These are phyloP conservation scores for Aleiodes alternator DNA, from an alignment of 2,888 invertebrate genomes.

Conservation along the genomic window DNA sequence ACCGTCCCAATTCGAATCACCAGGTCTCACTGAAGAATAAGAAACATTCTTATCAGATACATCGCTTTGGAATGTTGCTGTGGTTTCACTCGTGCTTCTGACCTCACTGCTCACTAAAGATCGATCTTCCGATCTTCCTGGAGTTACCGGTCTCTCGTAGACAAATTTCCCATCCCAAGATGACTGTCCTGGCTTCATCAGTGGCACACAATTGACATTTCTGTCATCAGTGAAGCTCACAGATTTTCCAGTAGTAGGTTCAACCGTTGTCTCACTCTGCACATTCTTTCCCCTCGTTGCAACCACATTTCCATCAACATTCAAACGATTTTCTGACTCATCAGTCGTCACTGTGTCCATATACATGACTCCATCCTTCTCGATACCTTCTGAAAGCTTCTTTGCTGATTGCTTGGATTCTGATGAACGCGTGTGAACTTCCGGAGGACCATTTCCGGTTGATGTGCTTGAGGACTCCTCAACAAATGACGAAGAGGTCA, in stretches of 20 bases:
- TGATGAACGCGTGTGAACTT: conserved; percentile 51
- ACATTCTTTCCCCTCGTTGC: conserved; percentile 61
- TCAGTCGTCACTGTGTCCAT: conserved; percentile 61
- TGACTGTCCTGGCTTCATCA: conserved; percentile 72
- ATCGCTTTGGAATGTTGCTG: conserved; percentile 28
- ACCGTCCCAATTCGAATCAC: conserved; percentile 75
- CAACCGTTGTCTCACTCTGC: conserved; percentile 60
- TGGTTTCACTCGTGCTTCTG: conserved; percentile 24
- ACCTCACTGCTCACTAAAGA: conserved; percentile 22
- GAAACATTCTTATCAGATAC: conserved; percentile 21
- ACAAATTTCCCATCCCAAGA: conserved; percentile 77
- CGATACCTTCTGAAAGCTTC: conserved; percentile 59
- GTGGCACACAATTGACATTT: conserved; percentile 32
- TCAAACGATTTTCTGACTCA: conserved; percentile 59
- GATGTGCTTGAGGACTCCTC: conserved; percentile 47
- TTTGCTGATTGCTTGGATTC: conserved; percentile 60
- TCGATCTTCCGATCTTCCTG: background rate
- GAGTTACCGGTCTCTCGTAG: conserved; percentile 67
- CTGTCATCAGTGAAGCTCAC: conserved; percentile 53
- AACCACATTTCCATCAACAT: conserved; percentile 64
- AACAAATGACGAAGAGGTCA: conserved; percentile 53
- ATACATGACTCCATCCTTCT: conserved; percentile 62
- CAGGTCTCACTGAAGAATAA: conserved; percentile 41
- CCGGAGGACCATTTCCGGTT: conserved; percentile 50
- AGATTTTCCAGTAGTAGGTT: conserved; percentile 51